phyloP scores from a whole-genome alignment of 1,140 invertebrate species.

The Heterodera carotae region DNA sequence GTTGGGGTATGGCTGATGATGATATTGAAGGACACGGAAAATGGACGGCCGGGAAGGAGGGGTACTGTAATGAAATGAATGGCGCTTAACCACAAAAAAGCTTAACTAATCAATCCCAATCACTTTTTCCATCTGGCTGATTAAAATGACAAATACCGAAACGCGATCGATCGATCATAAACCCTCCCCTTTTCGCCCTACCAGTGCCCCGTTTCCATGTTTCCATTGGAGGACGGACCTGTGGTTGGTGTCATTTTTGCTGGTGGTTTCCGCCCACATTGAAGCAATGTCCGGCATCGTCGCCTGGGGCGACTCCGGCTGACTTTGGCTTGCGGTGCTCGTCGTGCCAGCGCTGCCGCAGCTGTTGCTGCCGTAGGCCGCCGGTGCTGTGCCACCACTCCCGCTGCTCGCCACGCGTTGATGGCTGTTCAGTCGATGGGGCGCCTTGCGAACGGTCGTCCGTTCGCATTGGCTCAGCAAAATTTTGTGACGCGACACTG shows the following conservation, averaged over 20 bases:
- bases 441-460: conserved; percentile 14
- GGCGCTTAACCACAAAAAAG: too few relatives aligned
- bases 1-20: too few relatives aligned
- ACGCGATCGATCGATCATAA: too few relatives aligned
- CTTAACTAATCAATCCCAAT: too few relatives aligned
- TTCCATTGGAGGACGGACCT: not conserved
- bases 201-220: too few relatives aligned
- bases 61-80: not conserved
- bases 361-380: not conserved
- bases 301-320: conserved; percentile 5
- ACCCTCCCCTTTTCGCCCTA: too few relatives aligned
- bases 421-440: conserved; percentile 16
- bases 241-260: not conserved
- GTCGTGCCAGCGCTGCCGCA: conserved; percentile 6
- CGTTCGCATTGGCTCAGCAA: conserved; percentile 5
- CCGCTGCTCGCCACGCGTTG: conserved; percentile 14
- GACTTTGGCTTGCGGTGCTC: conserved; percentile 3
- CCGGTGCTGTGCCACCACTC: conserved; percentile 14
- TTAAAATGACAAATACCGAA: too few relatives aligned
- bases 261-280: not conserved
- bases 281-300: not conserved
- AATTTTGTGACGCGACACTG: conserved; percentile 10
- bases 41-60: not conserved
- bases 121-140: too few relatives aligned
- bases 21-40: not conserved